Percentiles rank a stretch among this genome's conserved stretches.
These are phyloP conservation scores for Planiliza haematocheilus DNA, from an alignment of 2,113 vertebrate species.

Conservation along the genomic window DNA sequence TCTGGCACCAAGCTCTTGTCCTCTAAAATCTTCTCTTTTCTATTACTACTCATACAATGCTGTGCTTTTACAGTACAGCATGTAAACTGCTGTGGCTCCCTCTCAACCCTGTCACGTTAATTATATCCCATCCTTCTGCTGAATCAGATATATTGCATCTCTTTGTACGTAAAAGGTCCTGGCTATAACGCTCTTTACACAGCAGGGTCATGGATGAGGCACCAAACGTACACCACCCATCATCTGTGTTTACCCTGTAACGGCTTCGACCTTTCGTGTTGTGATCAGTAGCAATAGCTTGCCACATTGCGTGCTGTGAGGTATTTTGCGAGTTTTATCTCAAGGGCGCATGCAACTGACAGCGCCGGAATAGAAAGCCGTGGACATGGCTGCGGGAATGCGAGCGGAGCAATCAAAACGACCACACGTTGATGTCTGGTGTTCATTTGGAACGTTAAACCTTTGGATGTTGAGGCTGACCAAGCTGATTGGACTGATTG, in stretches of 20 bases:
- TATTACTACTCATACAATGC: too few species aligned
- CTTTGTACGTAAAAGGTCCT: constrained; percentile 50
- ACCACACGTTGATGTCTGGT: constrained; percentile 26
- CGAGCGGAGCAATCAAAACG: constrained; percentile 10
- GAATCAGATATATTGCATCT: constrained; percentile 77
- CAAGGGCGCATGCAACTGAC: constrained; percentile 6
- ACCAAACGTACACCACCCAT: constrained; percentile 42
- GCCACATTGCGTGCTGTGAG: background rate
- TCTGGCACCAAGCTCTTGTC: too few species aligned
- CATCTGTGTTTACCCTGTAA: constrained; percentile 40
- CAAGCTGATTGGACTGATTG: constrained; percentile 64
- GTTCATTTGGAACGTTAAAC: constrained; percentile 44
- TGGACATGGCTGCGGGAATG: too few species aligned
- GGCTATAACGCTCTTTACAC: constrained; percentile 38
- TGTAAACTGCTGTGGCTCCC: too few species aligned
- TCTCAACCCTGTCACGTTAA: constrained; percentile 81
- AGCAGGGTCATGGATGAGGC: constrained; percentile 51
- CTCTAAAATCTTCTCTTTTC: too few species aligned
- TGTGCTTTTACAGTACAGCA: too few species aligned
- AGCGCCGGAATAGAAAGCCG: constrained; percentile 28
- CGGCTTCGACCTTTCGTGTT: constrained; percentile 21
- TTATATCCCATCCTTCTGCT: constrained; percentile 70
- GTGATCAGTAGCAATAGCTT: constrained; percentile 10
- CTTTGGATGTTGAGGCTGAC: constrained; percentile 42
- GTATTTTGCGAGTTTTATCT: constrained; percentile 21